These are phyloP conservation scores for Eumacrocentrus americanus DNA, from an alignment of 2,888 invertebrate genomes.

Conservation along the genomic window DNA sequence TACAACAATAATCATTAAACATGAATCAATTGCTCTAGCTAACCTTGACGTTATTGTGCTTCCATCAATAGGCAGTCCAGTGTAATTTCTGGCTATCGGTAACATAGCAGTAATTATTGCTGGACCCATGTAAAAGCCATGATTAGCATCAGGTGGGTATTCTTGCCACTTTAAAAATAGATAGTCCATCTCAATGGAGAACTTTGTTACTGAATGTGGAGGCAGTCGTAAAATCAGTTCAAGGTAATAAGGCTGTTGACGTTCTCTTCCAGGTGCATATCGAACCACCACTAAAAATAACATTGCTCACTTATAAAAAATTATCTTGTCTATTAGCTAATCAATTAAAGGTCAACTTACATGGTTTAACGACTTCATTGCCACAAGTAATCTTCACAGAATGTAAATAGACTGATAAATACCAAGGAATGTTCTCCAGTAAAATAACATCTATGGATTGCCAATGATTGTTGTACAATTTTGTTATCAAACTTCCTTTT, in stretches of 20 bases:
- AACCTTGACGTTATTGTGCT: slow-evolving; percentile 65
- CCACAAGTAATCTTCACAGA: slow-evolving; percentile 74
- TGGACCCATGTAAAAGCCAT: slow-evolving; percentile 95
- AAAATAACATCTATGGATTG: slow-evolving; percentile 77
- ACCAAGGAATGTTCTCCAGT: slow-evolving; percentile 92
- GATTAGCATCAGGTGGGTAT: slow-evolving; percentile 99
- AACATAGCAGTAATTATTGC: slow-evolving; percentile 81
- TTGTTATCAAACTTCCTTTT: slow-evolving; percentile 85
- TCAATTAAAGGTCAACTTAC: slow-evolving; percentile 40
- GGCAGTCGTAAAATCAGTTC: slow-evolving; percentile 84
- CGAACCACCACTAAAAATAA: slow-evolving; percentile 53
- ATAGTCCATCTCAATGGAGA: slow-evolving; percentile 90
- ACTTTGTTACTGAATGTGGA: slow-evolving; percentile 77
- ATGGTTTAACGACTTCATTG: slow-evolving; percentile 67
- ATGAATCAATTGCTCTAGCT: slow-evolving; percentile 17
- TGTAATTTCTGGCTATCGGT: slow-evolving; percentile 80
- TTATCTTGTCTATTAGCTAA: not conserved
- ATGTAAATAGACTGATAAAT: slow-evolving; percentile 87
- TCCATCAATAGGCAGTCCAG: slow-evolving; percentile 75
- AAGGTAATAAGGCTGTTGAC: slow-evolving; percentile 84
- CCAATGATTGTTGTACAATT: slow-evolving; percentile 83
- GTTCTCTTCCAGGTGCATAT: slow-evolving; percentile 80
- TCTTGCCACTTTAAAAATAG: slow-evolving; percentile 98
- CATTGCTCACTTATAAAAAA: not conserved
- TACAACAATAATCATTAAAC: slow-evolving; percentile 31